Base-by-base conservation (phyloP, 2,113 vertebrate genomes). In the pig (Sus scrofa) region DNA sequence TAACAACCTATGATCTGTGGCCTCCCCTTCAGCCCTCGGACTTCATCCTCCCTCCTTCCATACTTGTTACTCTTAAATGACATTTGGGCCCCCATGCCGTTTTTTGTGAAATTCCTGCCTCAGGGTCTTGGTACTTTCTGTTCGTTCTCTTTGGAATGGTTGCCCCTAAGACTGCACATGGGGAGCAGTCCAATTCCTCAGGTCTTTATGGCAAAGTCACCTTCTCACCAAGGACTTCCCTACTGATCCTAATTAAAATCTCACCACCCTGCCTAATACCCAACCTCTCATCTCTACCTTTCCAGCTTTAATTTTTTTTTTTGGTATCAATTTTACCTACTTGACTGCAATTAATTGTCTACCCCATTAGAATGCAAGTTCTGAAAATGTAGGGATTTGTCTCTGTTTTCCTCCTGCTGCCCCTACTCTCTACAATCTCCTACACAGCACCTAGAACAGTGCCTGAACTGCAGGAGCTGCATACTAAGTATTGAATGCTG, bases 341-440 rank as follows among this genome's bases (percentile, higher is more conserved):
- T 77, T 95, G 30, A 39, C 84, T 93, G 95, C 44, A 44, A 67
- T 70, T 90, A 60, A 62, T 77, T 56, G 2, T 86, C 50, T 93
- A 82, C 11, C 7, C 4, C 27, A 37, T 54, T 73, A 71, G 34
- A 34, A 65, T 60, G 22, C 34, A 78, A 91, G 2, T 44, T 86
- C 19, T 26, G 63, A 27, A 82, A 60, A 74, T 7, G 24, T 34
- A 77, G 67, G 15, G 19, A 18, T 50, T 79, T 73, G 71, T 79
- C 30, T 44, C 16, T 65, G 22, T 60, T 74, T 86, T n/a, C 32
- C 68, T 34, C 9, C 26, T 13, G 10, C 4, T 9, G 0, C 1
- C 19, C 14, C 10, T 30, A 15, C n/a, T 27, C 20, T 15, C 60
- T 30, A 62, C 20, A 52, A 27, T 7, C 24, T 26, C 11, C 8